A percentile compares a stretch with the other conserved stretches of the same genome.
These are phyloP conservation scores for Xestobium rufovillosum DNA, from an alignment of 2,888 invertebrate species.

Conservation along the genomic window DNA sequence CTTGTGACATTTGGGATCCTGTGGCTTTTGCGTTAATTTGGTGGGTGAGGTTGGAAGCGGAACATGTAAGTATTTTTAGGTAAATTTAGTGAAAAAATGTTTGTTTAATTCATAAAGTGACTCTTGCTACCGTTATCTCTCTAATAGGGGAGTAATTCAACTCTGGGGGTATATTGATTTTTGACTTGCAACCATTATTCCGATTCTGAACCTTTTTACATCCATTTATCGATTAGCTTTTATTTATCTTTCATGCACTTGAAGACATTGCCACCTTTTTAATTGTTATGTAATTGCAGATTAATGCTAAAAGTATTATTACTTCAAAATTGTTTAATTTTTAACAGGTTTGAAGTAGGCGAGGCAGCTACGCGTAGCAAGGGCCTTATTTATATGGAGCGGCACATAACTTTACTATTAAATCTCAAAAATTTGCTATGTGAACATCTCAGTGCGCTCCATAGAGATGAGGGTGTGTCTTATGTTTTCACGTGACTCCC, in stretches of 20 bases:
- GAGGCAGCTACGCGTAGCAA: conserved; percentile 8
- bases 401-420: conserved; percentile 17
- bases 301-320: too few species aligned
- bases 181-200: background rate
- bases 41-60: conserved; percentile 32
- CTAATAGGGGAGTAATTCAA: too few species aligned
- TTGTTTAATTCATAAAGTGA: too few species aligned
- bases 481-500: conserved; percentile 20
- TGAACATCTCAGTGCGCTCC: background rate
- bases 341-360: too few species aligned
- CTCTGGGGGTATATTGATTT: conserved; percentile 9
- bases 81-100: conserved; percentile 6
- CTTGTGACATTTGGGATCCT: conserved; percentile 35
- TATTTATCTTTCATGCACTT: too few species aligned
- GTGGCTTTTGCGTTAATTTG: conserved; percentile 30
- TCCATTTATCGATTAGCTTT: conserved; percentile 7
- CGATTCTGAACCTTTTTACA: background rate
- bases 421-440: background rate
- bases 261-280: too few species aligned
- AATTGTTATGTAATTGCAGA: too few species aligned
- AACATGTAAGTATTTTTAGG: conserved; percentile 28
- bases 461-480: conserved; percentile 11
- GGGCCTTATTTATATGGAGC: conserved; percentile 9
- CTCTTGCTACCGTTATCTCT: too few species aligned
- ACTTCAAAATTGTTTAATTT: too few species aligned